Conservation (phyloP, 2,113 vertebrate species). For the Eleginops maclovinus region DNA sequence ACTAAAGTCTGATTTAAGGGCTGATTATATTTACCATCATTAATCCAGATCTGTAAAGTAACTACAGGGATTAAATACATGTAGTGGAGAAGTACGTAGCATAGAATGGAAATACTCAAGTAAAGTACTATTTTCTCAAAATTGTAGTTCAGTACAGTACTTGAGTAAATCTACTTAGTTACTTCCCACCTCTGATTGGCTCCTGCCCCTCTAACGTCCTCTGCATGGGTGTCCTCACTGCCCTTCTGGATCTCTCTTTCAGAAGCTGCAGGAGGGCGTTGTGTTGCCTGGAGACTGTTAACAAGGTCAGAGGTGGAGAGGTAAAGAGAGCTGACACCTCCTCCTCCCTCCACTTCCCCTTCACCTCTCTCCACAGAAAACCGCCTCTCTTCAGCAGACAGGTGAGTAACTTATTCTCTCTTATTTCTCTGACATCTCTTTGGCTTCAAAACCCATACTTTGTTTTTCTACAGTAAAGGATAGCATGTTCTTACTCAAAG, state of each 20-base stretch:
- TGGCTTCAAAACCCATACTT: neutral
- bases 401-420: conserved; percentile 38
- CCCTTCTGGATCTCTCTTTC: conserved; percentile 23
- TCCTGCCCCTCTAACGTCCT: no score
- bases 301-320: conserved; percentile 51
- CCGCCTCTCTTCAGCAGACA: neutral
- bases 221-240: no score
- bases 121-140: no score
- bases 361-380: neutral
- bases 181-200: no score
- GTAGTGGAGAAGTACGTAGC: no score
- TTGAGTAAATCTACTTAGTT: no score
- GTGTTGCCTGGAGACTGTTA: conserved; percentile 65
- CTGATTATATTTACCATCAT: no score
- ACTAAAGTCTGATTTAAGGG: no score
- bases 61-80: no score
- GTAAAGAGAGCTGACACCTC: conserved; percentile 34
- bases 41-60: no score
- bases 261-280: conserved; percentile 36
- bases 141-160: no score
- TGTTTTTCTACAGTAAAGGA: neutral
- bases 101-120: no score
- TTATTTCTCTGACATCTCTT: neutral
- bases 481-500: neutral
- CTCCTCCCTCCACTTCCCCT: conserved; percentile 9